Conservation (phyloP, 1,140 invertebrate species). For the Drosophila pseudoobscura region DNA sequence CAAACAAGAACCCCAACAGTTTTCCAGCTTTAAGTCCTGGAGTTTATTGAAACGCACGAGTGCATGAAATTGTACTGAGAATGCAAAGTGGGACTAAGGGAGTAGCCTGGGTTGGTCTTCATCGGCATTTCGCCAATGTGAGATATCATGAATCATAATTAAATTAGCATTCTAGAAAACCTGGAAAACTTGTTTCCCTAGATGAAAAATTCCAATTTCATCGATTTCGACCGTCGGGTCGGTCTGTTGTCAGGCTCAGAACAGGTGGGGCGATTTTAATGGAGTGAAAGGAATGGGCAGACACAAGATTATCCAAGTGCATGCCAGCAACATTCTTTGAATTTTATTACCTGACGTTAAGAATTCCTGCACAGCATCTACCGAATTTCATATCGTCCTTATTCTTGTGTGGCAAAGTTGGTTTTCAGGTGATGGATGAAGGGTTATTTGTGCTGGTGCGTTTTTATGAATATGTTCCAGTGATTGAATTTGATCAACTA, state of each 20-base stretch:
- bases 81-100: not conserved
- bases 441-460: no score
- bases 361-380: constrained; percentile 50
- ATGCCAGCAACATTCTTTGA: constrained; percentile 40
- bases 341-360: constrained; percentile 40
- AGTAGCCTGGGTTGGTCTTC: not conserved
- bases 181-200: not conserved
- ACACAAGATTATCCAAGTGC: constrained; percentile 4
- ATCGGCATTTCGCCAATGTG: no score
- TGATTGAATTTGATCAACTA: not conserved
- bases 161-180: not conserved
- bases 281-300: not conserved
- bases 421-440: no score
- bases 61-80: not conserved
- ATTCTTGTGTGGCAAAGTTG: not conserved
- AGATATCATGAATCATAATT: not conserved
- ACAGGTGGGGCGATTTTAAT: constrained; percentile 5
- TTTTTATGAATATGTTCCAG: no score
- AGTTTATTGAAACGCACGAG: constrained; percentile 35
- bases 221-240: constrained; percentile 45
- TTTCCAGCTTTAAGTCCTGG: constrained; percentile 40
- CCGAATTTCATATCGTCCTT: not conserved
- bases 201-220: constrained; percentile 51
- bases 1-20: constrained; percentile 32
- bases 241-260: constrained; percentile 20